Conservation (phyloP, 2,888 invertebrate genomes). For the Polietes domitor region DNA sequence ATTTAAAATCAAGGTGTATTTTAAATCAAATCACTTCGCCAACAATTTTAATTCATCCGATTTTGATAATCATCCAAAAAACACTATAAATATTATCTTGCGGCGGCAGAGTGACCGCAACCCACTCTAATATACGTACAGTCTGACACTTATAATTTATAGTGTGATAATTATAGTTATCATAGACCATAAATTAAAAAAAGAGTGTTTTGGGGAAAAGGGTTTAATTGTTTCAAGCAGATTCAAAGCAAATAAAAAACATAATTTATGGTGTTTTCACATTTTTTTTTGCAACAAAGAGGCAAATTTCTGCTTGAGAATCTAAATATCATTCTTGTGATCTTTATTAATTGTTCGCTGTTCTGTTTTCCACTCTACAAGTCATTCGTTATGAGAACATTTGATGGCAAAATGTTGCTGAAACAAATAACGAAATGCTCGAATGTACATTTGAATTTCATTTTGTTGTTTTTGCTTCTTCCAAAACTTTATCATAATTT, state of each 20-base stretch:
- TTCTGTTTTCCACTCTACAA: not conserved
- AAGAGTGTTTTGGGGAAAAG: not conserved
- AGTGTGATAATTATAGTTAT: constrained; percentile 22
- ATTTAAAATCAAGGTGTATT: no score
- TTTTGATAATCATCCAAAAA: no score
- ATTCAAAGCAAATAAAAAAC: not conserved
- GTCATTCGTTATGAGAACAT: constrained; percentile 1
- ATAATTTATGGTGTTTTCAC: not conserved
- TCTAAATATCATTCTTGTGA: not conserved
- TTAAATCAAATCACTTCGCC: no score
- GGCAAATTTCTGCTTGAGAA: not conserved
- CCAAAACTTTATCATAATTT: no score
- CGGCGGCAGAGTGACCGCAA: no score
- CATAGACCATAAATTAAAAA: not conserved
- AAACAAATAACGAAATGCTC: not conserved
- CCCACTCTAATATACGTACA: no score
- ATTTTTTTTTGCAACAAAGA: not conserved
- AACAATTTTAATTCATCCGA: no score
- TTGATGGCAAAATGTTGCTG: not conserved
- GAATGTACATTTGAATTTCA: not conserved
- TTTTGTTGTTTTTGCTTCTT: not conserved
- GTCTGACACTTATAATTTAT: constrained; percentile 8
- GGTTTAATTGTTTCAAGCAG: not conserved
- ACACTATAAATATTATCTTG: no score
- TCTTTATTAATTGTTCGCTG: not conserved